phyloP scores from a whole-genome alignment of 2,797 vertebrate species.

The Chelonia mydas region DNA sequence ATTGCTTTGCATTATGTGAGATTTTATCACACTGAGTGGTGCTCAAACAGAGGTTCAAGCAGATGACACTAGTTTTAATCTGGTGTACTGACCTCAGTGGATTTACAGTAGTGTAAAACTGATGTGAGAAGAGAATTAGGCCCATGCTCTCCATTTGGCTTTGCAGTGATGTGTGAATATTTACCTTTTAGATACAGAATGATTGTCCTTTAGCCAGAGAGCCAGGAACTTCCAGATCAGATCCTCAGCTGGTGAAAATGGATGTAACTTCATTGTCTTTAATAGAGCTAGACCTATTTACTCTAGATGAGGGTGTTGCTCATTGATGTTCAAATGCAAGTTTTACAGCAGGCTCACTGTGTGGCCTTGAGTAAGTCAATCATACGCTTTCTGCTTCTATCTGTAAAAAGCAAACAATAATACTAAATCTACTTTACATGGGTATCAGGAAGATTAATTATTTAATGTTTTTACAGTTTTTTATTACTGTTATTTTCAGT shows the following conservation, averaged over 20 bases:
- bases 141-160: neutral
- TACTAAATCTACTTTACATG: neutral
- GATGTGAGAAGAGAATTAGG: neutral
- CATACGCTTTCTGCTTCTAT: neutral
- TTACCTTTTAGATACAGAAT: neutral
- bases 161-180: neutral
- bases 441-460: neutral
- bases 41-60: neutral
- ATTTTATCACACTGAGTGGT: neutral
- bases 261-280: neutral
- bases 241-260: neutral
- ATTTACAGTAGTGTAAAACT: neutral
- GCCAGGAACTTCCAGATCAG: neutral
- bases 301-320: neutral
- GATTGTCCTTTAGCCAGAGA: neutral
- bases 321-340: neutral
- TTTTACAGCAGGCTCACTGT: neutral
- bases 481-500: neutral
- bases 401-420: neutral
- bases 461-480: neutral
- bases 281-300: neutral
- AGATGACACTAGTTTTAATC: neutral
- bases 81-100: accelerated
- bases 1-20: neutral
- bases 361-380: neutral